A percentile compares a stretch with the other conserved stretches of the same genome.
These are phyloP conservation scores for Diarsia dahlii DNA, from an alignment of 2,888 invertebrate species.

Conservation along the genomic window DNA sequence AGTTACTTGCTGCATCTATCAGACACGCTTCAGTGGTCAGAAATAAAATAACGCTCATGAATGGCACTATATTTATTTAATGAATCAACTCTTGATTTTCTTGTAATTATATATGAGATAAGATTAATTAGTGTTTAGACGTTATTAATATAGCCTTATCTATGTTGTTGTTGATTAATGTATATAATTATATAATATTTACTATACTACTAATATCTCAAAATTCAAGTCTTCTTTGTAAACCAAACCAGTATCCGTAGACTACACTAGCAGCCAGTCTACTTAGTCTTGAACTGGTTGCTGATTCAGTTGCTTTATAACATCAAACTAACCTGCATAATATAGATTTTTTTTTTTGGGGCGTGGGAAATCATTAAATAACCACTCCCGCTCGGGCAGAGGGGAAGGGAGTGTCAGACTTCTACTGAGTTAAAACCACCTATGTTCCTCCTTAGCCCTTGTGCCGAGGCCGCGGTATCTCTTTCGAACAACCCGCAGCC, in stretches of 20 bases:
- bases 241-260: neutral
- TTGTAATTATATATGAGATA: constrained; percentile 13
- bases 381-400: too few species aligned
- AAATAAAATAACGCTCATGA: constrained; percentile 31
- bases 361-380: too few species aligned
- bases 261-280: neutral
- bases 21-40: constrained; percentile 24
- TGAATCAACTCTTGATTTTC: constrained; percentile 13
- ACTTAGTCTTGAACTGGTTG: neutral
- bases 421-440: too few species aligned
- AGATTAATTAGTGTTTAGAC: constrained; percentile 23
- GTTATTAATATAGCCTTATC: constrained; percentile 16
- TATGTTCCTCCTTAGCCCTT: too few species aligned
- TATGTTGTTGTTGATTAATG: constrained; percentile 25
- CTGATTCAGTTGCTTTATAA: neutral
- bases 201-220: neutral
- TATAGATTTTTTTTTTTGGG: too few species aligned
- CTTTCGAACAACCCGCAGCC: too few species aligned
- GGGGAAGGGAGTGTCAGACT: too few species aligned
- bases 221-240: neutral
- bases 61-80: constrained; percentile 15
- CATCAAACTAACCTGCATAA: neutral
- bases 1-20: constrained; percentile 1
- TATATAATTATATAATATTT: constrained; percentile 1
- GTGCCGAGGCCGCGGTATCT: too few species aligned